Evolutionary conservation across 1,140 invertebrate genomes (phyloP).

Genomic region (Ylistrum balloti): DNA sequence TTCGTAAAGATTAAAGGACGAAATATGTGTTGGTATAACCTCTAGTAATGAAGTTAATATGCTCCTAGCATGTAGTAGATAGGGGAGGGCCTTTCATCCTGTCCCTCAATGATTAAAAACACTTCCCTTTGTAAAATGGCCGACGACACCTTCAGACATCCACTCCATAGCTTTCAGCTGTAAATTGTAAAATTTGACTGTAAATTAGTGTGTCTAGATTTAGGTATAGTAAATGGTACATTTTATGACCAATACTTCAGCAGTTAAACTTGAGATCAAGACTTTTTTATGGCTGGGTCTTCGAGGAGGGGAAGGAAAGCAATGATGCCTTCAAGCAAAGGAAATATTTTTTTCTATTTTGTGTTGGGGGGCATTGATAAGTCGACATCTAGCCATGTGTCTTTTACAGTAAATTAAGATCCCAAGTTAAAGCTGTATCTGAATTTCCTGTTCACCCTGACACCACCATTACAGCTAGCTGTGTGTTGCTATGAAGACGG

Average conservation of each 20-base stretch:
- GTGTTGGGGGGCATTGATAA: background rate
- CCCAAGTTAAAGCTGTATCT: background rate
- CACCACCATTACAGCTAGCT: background rate
- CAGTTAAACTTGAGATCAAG: slow-evolving; percentile 22
- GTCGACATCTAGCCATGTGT: background rate
- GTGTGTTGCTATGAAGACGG: background rate
- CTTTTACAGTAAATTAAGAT: background rate
- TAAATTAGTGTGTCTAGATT: slow-evolving; percentile 16
- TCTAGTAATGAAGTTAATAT: background rate
- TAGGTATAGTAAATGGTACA: background rate
- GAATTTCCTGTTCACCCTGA: background rate
- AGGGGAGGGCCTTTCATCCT: background rate
- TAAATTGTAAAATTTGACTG: background rate
- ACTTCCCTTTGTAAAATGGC: background rate
- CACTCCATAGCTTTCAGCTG: background rate
- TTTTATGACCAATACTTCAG: slow-evolving; percentile 16
- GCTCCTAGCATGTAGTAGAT: background rate
- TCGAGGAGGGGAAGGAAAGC: background rate
- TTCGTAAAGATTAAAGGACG: background rate
- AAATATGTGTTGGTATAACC: background rate
- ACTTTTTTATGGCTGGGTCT: background rate
- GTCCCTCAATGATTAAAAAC: background rate
- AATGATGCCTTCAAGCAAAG: background rate
- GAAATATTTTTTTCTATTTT: background rate
- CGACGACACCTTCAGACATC: background rate